Evolutionary conservation across 23 tunicate species (phyloP).

Genomic region (Corella eumyota): DNA sequence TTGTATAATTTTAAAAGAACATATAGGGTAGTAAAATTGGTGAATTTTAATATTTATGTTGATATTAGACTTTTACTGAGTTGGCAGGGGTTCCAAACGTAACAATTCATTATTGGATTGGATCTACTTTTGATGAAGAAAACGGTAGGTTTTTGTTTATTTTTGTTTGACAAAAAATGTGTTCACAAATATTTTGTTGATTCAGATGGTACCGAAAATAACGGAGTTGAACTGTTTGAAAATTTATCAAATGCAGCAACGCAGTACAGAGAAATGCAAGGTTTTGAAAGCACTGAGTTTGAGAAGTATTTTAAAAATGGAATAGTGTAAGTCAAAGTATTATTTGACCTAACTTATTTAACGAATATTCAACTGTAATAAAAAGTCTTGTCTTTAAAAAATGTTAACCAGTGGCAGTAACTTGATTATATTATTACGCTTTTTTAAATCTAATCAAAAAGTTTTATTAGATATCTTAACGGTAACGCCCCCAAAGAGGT

Average conservation of each 20-base stretch:
- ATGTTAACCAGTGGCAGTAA: no score
- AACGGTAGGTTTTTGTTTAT: background rate
- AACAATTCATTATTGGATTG: constrained; percentile 16
- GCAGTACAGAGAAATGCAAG: constrained; percentile 53
- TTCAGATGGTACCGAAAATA: background rate
- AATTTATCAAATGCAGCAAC: constrained; percentile 16
- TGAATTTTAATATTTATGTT: no score
- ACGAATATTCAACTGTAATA: no score
- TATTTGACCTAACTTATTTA: no score
- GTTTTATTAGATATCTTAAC: constrained; percentile 2
- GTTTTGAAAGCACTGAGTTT: constrained; percentile 35
- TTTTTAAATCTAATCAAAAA: no score
- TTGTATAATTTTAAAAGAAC: no score
- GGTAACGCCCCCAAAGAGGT: background rate
- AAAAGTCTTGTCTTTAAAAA: no score
- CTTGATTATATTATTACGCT: no score
- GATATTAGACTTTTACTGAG: background rate
- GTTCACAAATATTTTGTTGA: background rate
- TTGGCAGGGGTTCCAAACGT: background rate
- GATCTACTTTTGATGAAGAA: background rate
- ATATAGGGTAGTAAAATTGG: no score
- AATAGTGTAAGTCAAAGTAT: constrained; percentile 11
- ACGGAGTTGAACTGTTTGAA: constrained; percentile 10
- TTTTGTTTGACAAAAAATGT: background rate
- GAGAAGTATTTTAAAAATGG: constrained; percentile 53